A percentile compares a stretch with the other conserved stretches of the same genome.
Evolutionary conservation across 2,888 invertebrate species (phyloP).

Genomic region (Aethes cnicana): DNA sequence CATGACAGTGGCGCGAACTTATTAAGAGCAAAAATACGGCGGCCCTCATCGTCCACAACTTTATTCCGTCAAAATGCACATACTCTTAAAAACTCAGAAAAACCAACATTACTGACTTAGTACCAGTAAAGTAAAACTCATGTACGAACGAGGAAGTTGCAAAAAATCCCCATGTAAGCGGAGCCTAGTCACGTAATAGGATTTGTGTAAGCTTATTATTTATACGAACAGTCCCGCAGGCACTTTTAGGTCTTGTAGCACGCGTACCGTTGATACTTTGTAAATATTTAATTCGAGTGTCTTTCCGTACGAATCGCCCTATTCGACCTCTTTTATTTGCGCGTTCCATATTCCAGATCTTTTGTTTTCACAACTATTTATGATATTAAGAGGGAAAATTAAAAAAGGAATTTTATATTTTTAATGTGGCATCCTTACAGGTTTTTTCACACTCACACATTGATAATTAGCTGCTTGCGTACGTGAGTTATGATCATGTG

Average conservation of each 20-base stretch:
- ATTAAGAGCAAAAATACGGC: no score
- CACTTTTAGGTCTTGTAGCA: slow-evolving; percentile 28
- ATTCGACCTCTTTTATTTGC: background rate
- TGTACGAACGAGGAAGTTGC: slow-evolving; percentile 20
- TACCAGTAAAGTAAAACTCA: no score
- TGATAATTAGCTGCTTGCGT: background rate
- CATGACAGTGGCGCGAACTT: no score
- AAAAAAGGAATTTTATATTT: background rate
- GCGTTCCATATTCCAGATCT: background rate
- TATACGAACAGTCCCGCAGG: slow-evolving; percentile 25
- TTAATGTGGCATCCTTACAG: slow-evolving; percentile 7
- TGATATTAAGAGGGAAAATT: background rate
- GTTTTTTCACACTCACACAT: slow-evolving; percentile 10
- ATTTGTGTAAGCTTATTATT: slow-evolving; percentile 49
- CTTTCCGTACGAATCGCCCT: slow-evolving; percentile 5
- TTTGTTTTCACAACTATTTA: background rate
- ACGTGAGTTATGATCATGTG: background rate
- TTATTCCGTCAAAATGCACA: no score
- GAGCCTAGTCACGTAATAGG: slow-evolving; percentile 44
- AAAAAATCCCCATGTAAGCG: slow-evolving; percentile 43
- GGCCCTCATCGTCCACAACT: no score
- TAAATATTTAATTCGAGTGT: slow-evolving; percentile 12
- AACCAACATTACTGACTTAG: slow-evolving; percentile 33
- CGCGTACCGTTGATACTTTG: slow-evolving; percentile 14
- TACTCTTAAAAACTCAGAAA: slow-evolving; percentile 21